Evolutionary conservation across 2,888 invertebrate species (phyloP).

Genomic region (Papilio gigon): DNA sequence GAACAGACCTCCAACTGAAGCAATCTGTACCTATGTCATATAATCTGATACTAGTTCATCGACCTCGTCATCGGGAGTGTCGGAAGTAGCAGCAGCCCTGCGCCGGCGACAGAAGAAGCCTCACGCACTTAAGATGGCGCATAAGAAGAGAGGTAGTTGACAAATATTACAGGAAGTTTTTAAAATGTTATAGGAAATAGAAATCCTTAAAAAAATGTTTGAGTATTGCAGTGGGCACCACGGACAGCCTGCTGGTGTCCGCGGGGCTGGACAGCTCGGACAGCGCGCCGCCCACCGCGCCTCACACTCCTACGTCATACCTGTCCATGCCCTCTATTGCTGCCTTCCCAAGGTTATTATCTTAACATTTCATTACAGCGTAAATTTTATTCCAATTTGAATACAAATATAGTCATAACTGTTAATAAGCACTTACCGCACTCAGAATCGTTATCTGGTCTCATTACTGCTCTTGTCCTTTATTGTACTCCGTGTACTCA

Average conservation of each 20-base stretch:
- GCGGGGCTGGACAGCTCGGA: conserved; percentile 76
- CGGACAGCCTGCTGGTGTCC: conserved; percentile 74
- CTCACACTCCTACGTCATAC: conserved; percentile 88
- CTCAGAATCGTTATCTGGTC: too few species aligned
- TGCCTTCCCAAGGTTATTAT: conserved; percentile 87
- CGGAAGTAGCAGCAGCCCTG: conserved; percentile 71
- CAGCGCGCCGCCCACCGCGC: conserved; percentile 71
- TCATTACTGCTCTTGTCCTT: too few species aligned
- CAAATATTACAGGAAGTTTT: too few species aligned
- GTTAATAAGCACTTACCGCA: too few species aligned
- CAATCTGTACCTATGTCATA: too few species aligned
- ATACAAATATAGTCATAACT: too few species aligned
- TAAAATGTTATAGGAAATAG: too few species aligned
- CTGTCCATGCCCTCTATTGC: conserved; percentile 93
- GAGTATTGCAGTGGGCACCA: conserved; percentile 69
- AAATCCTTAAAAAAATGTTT: too few species aligned
- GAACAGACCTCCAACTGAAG: too few species aligned
- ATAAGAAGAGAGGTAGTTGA: conserved; percentile 69
- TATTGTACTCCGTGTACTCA: too few species aligned
- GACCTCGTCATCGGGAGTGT: conserved; percentile 73
- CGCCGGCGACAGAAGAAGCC: conserved; percentile 74
- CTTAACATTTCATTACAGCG: not conserved
- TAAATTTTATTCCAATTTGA: not conserved
- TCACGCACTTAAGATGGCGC: conserved; percentile 72
- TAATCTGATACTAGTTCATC: conserved; percentile 61